These are phyloP conservation scores for Mormyrus iriodes DNA, from an alignment of 2,113 vertebrate genomes.

Conservation along the genomic window DNA sequence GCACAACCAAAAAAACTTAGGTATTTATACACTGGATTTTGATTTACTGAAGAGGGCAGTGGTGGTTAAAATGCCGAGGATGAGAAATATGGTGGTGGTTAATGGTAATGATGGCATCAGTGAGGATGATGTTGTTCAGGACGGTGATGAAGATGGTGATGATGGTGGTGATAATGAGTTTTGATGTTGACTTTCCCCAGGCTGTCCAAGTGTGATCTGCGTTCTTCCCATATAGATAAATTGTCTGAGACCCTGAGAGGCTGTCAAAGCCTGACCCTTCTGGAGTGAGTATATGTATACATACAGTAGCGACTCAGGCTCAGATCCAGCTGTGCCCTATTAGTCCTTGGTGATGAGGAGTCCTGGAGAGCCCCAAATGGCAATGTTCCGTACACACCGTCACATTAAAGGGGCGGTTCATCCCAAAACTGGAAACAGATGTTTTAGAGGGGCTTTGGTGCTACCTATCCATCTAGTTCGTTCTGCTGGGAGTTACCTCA, in stretches of 20 bases:
- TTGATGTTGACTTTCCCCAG: conserved; percentile 38
- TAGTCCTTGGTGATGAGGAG: not conserved
- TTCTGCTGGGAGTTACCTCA: no score
- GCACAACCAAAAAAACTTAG: not conserved
- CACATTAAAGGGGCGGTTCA: no score
- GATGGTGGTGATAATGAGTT: not conserved
- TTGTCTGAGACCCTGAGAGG: conserved; percentile 52
- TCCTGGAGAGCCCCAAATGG: not conserved
- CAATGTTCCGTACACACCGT: not conserved
- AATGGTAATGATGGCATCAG: not conserved
- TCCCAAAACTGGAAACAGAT: no score
- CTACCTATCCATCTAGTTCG: not conserved
- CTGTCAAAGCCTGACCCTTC: conserved; percentile 42
- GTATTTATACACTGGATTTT: not conserved
- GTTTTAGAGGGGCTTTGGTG: not conserved
- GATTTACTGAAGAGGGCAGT: not conserved
- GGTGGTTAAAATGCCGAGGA: not conserved
- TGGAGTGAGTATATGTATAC: conserved; percentile 62
- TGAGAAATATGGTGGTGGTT: not conserved
- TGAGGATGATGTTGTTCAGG: not conserved
- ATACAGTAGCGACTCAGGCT: not conserved
- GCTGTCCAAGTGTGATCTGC: conserved; percentile 57
- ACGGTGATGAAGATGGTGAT: not conserved
- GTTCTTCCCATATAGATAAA: conserved; percentile 43
- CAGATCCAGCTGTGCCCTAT: not conserved